Evolutionary conservation across 2,113 vertebrate species (phyloP).

Genomic region (Engraulis encrasicolus): DNA sequence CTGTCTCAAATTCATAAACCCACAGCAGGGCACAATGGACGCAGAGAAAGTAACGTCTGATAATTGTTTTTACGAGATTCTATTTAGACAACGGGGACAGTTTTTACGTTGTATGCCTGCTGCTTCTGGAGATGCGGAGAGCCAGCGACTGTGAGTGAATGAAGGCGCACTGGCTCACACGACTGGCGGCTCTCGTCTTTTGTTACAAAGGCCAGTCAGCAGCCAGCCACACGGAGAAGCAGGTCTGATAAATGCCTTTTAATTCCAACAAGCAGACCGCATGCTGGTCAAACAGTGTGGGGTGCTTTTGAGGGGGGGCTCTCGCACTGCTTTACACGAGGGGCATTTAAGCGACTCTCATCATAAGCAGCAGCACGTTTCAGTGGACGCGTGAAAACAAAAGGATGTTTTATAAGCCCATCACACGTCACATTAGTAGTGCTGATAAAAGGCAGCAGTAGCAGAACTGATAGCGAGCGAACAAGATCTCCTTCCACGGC

Average conservation of each 20-base stretch:
- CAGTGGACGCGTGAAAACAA: slow-evolving; percentile 32
- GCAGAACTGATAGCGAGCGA: neutral
- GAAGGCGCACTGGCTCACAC: slow-evolving; percentile 19
- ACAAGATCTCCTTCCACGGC: neutral
- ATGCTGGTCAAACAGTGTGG: slow-evolving; percentile 33
- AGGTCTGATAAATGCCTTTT: slow-evolving; percentile 45
- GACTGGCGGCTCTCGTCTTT: slow-evolving; percentile 39
- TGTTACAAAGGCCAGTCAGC: slow-evolving; percentile 42
- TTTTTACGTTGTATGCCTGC: neutral
- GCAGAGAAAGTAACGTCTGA: neutral
- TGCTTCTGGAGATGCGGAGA: slow-evolving; percentile 15
- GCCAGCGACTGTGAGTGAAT: neutral
- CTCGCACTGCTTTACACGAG: slow-evolving; percentile 2
- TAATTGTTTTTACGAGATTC: neutral
- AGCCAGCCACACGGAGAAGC: slow-evolving; percentile 40
- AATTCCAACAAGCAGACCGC: slow-evolving; percentile 46
- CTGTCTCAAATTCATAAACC: slow-evolving; percentile 41
- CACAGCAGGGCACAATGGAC: slow-evolving; percentile 28
- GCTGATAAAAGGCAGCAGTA: slow-evolving; percentile 15
- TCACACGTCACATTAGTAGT: slow-evolving; percentile 23
- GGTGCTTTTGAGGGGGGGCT: neutral
- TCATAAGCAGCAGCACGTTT: slow-evolving; percentile 20
- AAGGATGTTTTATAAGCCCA: slow-evolving; percentile 29
- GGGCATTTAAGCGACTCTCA: neutral
- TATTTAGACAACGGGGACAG: neutral